Base-by-base conservation (phyloP, 2,113 vertebrate species). In the Channa argus region DNA sequence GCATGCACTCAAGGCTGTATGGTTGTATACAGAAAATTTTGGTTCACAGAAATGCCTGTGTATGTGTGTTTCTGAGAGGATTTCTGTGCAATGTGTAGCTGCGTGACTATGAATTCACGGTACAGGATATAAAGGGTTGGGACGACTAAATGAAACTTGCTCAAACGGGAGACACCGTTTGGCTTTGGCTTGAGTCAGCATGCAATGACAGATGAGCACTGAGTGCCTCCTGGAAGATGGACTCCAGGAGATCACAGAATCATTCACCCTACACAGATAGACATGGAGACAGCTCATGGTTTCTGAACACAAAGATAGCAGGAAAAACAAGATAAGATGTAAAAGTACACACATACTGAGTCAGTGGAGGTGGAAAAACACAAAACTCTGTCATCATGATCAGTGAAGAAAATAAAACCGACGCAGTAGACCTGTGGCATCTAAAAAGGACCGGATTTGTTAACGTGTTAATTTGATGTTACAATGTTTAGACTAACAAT, bases 171-270 rank as follows among this genome's bases (percentile, higher is more conserved):
- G 41, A 63, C 38, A 33, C 41, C 58, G 41, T 71, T 74, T 60
- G 53, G 38, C 49, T 77, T 79, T 64, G 75, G 74, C 39, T 53
- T n/a, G 60, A 86, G 75, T 84, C 81, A 79, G 80, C 77, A 74
- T 72, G 68, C 69, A 67, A 10, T 87, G 81, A 88, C 82, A 77
- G 72, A 88, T 65, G 77, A 89, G 75, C 64, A 43, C 5, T 12
- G 77, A 75, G 68, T 49, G 62, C 7, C 13, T 1, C 47, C 55
- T 66, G 55, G 54, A 74, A 83, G 79, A 84, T 75, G 67, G 76
- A 82, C 61, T 84, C 51, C 15, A 6, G 41, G 77, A 84, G 79
- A 79, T 77, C 82, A 84, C 68, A 33, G 65, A 86, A 66, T 76
- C 76, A 63, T 68, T 83, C 79, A 82, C 77, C 84, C 73, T 44